Base-by-base conservation (phyloP, 2,797 vertebrate genomes). In the Onychomys torridus region DNA sequence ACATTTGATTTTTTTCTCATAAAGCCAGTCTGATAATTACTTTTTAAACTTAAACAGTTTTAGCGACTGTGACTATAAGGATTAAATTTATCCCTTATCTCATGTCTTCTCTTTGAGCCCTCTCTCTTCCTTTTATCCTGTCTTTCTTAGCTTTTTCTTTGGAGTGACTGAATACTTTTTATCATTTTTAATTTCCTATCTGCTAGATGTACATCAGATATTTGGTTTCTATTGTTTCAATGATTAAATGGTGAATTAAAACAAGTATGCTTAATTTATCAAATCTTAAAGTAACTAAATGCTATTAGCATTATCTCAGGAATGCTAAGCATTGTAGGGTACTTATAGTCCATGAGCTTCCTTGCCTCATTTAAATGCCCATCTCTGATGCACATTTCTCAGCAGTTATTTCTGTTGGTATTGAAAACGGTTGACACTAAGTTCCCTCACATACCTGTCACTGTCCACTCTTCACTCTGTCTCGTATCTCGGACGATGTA, bases 171-270 rank as follows among this genome's bases (percentile, higher is more conserved):
- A 92, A 40, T 65, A 52, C 59, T 93, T 49, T 94, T 94, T 95
- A 63, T 95, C 63, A 91, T 55, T 88, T 93, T 82, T 49, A 79
- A 75, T 94, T 78, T 94, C 6, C 8, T 29, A 57, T 79, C 25
- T 94, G 37, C 37, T 89, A 89, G n/a, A 57, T 95, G 4, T 81
- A 93, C 78, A 61, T 82, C 91, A 75, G 49, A 73, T 5, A 69
- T 40, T 92, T 34, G 7, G n/a, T 78, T 83, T 83, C 40, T 69
- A 29, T 25, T 61, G 17, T 89, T 93, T 88, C 16, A 49, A 32
- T 40, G 14, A 57, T 55, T 93, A 88, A 40, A 17, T 34, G 73
- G 84, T 34, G 89, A 94, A 97, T 73, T 89, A 94, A 86, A 94
- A 83, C 23, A 63, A 40, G 3, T 65, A 55, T 93, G 82, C 21